phyloP scores from a whole-genome alignment of 2,113 vertebrate genomes.

The Neoarius graeffei region DNA sequence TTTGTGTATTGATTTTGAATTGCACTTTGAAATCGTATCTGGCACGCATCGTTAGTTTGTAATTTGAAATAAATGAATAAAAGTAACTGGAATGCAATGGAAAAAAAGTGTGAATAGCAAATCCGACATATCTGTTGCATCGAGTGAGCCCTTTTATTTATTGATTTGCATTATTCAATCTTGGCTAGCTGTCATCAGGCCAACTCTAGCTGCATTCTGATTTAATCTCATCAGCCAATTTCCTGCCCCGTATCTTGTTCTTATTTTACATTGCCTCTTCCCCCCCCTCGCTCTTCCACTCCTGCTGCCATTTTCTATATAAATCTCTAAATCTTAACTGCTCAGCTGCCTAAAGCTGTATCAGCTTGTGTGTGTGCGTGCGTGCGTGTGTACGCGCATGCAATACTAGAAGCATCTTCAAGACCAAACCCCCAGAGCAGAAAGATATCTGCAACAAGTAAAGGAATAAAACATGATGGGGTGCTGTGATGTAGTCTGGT shows the following conservation, averaged over 20 bases:
- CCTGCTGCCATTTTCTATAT: constrained; percentile 9
- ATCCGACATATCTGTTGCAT: neutral
- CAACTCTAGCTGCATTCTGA: neutral
- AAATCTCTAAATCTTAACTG: constrained; percentile 5
- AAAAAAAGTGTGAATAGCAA: neutral
- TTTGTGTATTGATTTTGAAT: neutral
- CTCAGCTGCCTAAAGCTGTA: neutral
- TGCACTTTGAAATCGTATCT: neutral
- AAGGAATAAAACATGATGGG: neutral
- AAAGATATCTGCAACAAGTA: neutral
- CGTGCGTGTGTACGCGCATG: neutral
- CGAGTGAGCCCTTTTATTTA: neutral
- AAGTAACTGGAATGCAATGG: neutral
- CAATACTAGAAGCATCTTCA: neutral
- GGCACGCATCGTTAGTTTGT: neutral
- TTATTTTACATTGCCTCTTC: neutral
- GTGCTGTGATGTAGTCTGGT: neutral
- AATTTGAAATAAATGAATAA: neutral
- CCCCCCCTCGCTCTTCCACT: neutral
- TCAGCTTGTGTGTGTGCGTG: neutral
- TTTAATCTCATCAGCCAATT: neutral
- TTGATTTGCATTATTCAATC: neutral
- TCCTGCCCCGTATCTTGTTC: neutral
- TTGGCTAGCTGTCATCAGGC: too few relatives aligned
- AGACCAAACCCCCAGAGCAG: constrained; percentile 2